Base-by-base conservation (phyloP, 2,113 vertebrate genomes). In the Nibea coibor region DNA sequence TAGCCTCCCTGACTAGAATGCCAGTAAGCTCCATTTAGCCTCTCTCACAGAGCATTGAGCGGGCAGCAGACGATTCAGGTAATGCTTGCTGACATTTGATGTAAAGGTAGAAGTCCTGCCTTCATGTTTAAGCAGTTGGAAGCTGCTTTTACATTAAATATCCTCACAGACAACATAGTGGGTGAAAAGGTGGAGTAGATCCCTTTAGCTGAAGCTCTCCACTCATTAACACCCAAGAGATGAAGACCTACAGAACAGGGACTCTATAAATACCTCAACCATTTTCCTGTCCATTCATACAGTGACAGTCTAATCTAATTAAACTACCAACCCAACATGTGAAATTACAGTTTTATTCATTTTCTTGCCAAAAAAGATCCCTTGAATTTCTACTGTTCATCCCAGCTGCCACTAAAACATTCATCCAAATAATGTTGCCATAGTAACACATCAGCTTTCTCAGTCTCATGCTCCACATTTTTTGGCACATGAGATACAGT, bases 381-480 rank as follows among this genome's bases (percentile, higher is more conserved):
- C 26, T 24, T 15, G 35, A 51, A 87, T 57, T 68, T 66, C 14
- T 22, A 54, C 67, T 48, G 57, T 64, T 82, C 80, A 72, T 67
- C 56, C 35, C 50, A 56, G 78, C 64, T 74, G 64, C 77, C 75
- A 69, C 72, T 70, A 69, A 66, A 66, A 78, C 63, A 73, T 43
- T 86, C 73, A 50, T 75, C 59, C 64, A 81, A 83, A 72, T 74
- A 61, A 87, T 62, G 78, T 90, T 91, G 80, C 84, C 84, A 91
- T 87, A 84, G 88, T 58, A 89, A 92, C 88, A 89, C 80, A 83
- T 80, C 83, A 73, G 74, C 65, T 87, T 80, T 69, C 50, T 69
- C 45, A 70, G 69, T 68, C 68, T 65, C 26, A n/a, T 51, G 62
- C 24, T 54, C 69, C 50, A 70, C 26, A 66, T 59, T 80, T 64